Conservation (phyloP, 2,888 invertebrate genomes). For the Aromia moschata region DNA sequence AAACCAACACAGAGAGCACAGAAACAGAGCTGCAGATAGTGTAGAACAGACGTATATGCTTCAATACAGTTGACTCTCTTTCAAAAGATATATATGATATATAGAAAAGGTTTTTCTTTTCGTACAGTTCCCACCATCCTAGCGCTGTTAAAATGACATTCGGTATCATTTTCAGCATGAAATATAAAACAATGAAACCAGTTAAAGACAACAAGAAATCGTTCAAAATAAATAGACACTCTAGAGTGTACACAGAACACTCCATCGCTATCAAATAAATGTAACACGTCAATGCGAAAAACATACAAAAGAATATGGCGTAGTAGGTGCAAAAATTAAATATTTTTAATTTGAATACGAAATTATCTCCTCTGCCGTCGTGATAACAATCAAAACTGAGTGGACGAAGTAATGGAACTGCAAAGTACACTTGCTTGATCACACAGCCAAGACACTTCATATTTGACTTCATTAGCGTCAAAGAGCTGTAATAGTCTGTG, state of each 20-base stretch:
- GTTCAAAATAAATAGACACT: not conserved
- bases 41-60: not conserved
- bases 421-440: not conserved
- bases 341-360: not conserved
- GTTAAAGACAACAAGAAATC: not conserved
- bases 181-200: not conserved
- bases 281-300: not conserved
- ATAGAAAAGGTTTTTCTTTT: not conserved
- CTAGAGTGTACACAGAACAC: not conserved
- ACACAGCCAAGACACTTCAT: not conserved
- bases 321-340: not conserved
- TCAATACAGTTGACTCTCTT: not conserved
- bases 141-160: not conserved
- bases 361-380: not conserved
- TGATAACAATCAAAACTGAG: not conserved
- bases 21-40: not conserved
- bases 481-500: too few relatives aligned
- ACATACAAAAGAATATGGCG: not conserved
- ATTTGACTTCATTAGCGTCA: too few relatives aligned
- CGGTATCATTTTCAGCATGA: not conserved
- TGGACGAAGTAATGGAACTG: not conserved
- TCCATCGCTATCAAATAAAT: not conserved
- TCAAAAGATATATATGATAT: conserved; percentile 1
- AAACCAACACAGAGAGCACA: not conserved
- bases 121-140: conserved; percentile 1